Base-by-base conservation (phyloP, 2,888 invertebrate genomes). In the Lasioglossum marginatum region DNA sequence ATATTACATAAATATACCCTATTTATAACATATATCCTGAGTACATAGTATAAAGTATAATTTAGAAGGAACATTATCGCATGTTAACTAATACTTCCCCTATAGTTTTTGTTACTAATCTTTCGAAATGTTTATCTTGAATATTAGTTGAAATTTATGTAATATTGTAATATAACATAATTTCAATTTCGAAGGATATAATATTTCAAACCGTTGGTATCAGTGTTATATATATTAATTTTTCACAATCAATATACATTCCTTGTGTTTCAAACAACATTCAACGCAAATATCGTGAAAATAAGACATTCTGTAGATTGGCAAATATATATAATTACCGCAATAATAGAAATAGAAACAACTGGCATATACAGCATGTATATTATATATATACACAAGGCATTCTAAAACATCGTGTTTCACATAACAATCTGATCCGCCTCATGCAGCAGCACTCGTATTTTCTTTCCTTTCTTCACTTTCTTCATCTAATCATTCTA, bases 311-410 rank as follows among this genome's bases (percentile, higher is more conserved):
- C 82, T 80, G 71, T 72, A 74, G 37, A 83, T 82, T 93, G 91
- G 91, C 82, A 86, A 88, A 90, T 92, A 93, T 79, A 93, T 79
- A 88, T 81, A 88, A 93, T 90, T 90, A 92, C 84, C 89, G 89
- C 89, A 91, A 92, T 90, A 92, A 93, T 92, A 85, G 90, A 92
- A 93, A 92, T 94, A 93, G 91, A 92, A 93, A 93, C 92, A 94
- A 92, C 94, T 94, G 94, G 94, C 94, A 94, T 93, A 92, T 63
- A 63, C 63, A 63, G 63, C 63, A 63, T 63, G 31, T 63, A 31
- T 63, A 63, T 60, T 52, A 52, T 52, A 52, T 52, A 57, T 27
- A 63, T 94, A 90, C 93, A 93, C 92, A 94, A 94, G 93, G 94
- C 94, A 93, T 93, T 91, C 91, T 89, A 93, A 85, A 92, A 93